Base-by-base conservation (phyloP, 2,113 vertebrate genomes). In the Calypte anna region DNA sequence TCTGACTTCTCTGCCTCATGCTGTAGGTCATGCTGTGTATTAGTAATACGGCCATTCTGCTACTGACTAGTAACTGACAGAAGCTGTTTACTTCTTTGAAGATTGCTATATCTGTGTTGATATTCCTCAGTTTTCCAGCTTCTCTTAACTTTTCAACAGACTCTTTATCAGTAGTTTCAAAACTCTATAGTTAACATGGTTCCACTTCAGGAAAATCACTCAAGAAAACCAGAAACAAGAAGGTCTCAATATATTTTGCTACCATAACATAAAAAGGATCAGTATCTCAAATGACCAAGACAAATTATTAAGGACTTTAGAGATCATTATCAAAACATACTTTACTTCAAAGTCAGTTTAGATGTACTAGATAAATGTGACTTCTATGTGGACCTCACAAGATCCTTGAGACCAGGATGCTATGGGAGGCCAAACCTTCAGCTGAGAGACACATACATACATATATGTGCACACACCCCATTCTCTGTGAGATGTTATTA, bases 91-190 rank as follows among this genome's bases (percentile, higher is more conserved):
- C 30, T 61, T 79, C 91, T 79, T 48, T 73, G 24, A 76, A 72
- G 43, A 91, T 23, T 76, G 40, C 2, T 10, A 30, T 25, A 33
- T 89, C 72, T 72, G 22, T 70, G 28, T 21, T 64, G 88, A 88
- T 75, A 76, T 95, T 96, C 89, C 24, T 82, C 38, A 30, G 31
- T 72, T 91, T 92, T 72, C n/a, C 64, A 86, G 8, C 23, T 84
- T 82, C 38, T 87, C 69, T 76, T 74, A 43, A 63, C 43, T 91
- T 94, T 80, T 81, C 55, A 86, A 90, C 91, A 70, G 50, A 66
- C 28, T 86, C 44, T 57, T 90, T 90, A 92, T 55, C 57, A 50
- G 28, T 36, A 66, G 16, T 66, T 94, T 58, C 46, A 75, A 92
- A 95, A 76, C 20, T 86, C 66, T 79, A 31, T 28, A 72, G 66